Base-by-base conservation (phyloP, 2,888 invertebrate genomes). In the Camptogramma bilineatum region DNA sequence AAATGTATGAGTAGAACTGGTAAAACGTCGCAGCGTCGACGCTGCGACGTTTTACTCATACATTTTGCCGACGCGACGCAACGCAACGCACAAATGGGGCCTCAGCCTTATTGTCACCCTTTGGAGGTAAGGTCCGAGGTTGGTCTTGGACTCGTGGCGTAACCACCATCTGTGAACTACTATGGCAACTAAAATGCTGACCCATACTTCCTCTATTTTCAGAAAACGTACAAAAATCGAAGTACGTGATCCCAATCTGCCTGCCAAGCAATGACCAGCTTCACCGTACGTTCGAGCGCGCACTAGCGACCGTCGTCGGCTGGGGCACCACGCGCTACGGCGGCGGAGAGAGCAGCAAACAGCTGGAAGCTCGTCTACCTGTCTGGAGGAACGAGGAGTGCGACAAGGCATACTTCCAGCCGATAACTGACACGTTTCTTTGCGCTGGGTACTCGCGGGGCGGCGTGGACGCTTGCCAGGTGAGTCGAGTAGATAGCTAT, bases 401-500 rank as follows among this genome's bases (percentile, higher is more conserved):
- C 79, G 96, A 98, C 85, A 94, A 96, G 62, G 97, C 98, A 0
- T 98, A 98, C 88, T 97, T 97, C 87, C 98, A 98, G 83, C 98
- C 98, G 0, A 98, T 98, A 73, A 98, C 97, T 0, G 96, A 96
- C 64, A 97, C 97, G 69, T 98, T 98, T 84, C 90, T 98, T 21
- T 98, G 98, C 80, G 98, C 98, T 18, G 98, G 98, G 0, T 97
- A 96, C 77, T 95, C 96, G 1, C 95, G 97, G 78, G 98, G 98
- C 0, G 98, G 98, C 0, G 97, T 97, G 48, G 98, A 98, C 81
- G 98, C 98, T n/a, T 98, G 98, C 80, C 97, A 98, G 95, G 97
- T 96, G 64, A 77, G 28, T 28, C 24, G 3, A 34, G 34, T 9
- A 4, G 13, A 7, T 34, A 13, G 34, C 8, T 13, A n/a, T n/a